phyloP scores from a whole-genome alignment of 2,113 vertebrate species.

The Gambusia affinis region DNA sequence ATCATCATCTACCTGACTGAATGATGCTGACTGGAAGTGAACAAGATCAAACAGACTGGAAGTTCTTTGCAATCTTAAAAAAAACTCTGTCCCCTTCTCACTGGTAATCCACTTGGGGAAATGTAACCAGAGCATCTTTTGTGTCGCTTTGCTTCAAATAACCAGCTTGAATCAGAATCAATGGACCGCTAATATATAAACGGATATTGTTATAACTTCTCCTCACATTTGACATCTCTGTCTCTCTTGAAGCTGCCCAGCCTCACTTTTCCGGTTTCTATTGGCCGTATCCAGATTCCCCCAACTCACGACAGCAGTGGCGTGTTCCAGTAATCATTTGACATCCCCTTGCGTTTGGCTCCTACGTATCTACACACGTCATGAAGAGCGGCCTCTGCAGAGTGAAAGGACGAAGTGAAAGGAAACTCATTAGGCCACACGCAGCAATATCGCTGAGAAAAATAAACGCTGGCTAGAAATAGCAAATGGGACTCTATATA shows the following conservation, averaged over 20 bases:
- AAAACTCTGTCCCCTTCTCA: slow-evolving; percentile 69
- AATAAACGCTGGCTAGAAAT: background rate
- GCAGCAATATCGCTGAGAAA: background rate
- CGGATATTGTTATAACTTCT: slow-evolving; percentile 5
- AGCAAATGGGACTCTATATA: background rate
- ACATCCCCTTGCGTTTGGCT: slow-evolving; percentile 19
- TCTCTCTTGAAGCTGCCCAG: background rate
- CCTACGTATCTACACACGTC: slow-evolving; percentile 16
- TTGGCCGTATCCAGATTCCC: slow-evolving; percentile 26
- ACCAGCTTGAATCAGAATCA: slow-evolving; percentile 55
- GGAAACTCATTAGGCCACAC: background rate
- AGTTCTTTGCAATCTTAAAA: slow-evolving; percentile 54
- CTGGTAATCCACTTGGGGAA: slow-evolving; percentile 39
- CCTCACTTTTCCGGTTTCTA: slow-evolving; percentile 1
- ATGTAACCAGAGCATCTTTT: slow-evolving; percentile 33
- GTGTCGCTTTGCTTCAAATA: slow-evolving; percentile 69
- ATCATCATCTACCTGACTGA: slow-evolving; percentile 12
- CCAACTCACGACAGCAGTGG: slow-evolving; percentile 19
- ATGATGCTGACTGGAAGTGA: slow-evolving; percentile 34
- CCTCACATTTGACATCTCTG: slow-evolving; percentile 11
- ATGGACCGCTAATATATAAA: slow-evolving; percentile 6
- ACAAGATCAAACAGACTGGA: slow-evolving; percentile 9
- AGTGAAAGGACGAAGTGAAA: background rate
- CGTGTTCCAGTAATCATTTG: slow-evolving; percentile 5
- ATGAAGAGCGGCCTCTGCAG: slow-evolving; percentile 7